A percentile compares a stretch with the other conserved stretches of the same genome.
These are phyloP conservation scores for Onthophagus taurus DNA, from an alignment of 1,140 invertebrate species.

Conservation along the genomic window DNA sequence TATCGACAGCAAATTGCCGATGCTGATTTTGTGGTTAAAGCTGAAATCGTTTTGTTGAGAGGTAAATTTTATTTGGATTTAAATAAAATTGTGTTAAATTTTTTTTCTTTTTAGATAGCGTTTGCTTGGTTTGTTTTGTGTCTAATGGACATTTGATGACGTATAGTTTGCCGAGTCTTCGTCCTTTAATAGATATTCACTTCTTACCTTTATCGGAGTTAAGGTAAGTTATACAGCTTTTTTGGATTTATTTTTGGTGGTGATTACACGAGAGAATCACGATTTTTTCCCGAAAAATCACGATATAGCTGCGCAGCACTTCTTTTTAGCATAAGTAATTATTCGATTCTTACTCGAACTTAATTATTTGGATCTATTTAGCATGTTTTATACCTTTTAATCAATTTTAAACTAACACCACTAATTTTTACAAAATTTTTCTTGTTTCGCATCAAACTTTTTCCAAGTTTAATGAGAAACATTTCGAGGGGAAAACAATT, in stretches of 20 bases:
- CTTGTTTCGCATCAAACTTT: too few species aligned
- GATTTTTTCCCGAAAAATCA: conserved; percentile 3
- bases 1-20: conserved; percentile 78
- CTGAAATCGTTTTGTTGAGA: conserved; percentile 88
- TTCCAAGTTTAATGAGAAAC: too few species aligned
- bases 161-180: conserved; percentile 88
- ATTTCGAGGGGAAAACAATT: too few species aligned
- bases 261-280: background rate
- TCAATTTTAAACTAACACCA: too few species aligned
- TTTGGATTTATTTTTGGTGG: background rate
- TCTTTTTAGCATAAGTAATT: too few species aligned
- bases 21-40: conserved; percentile 86
- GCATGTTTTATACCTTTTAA: too few species aligned
- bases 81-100: background rate
- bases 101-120: conserved; percentile 63
- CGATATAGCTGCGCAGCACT: conserved; percentile 8
- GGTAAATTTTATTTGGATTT: conserved; percentile 45
- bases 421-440: too few species aligned
- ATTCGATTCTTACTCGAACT: too few species aligned
- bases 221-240: conserved; percentile 55
- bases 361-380: too few species aligned
- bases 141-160: conserved; percentile 87
- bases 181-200: conserved; percentile 83
- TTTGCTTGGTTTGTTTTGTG: conserved; percentile 87
- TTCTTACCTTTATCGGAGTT: conserved; percentile 88